Evolutionary conservation across 2,113 vertebrate species (phyloP).

Genomic region (Desmodus rotundus): DNA sequence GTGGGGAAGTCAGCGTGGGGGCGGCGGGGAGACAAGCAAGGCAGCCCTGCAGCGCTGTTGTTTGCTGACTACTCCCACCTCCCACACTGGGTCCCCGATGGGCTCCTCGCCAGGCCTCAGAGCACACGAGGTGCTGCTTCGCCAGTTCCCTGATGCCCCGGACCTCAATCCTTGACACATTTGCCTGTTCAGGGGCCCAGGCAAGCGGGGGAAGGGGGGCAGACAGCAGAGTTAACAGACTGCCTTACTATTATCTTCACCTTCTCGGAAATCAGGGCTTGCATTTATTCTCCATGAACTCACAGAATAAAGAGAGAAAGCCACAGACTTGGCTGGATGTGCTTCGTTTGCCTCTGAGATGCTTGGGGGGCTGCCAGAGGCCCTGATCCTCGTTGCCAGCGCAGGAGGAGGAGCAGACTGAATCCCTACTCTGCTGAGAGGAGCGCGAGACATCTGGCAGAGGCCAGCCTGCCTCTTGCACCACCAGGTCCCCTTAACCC

Average conservation of each 20-base stretch:
- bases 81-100: background rate
- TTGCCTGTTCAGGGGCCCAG: background rate
- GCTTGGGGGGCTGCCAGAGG: constrained; percentile 30
- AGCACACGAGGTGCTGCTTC: rapidly evolving
- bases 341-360: background rate
- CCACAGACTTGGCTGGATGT: background rate
- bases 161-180: background rate
- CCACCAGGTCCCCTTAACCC: background rate
- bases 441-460: background rate
- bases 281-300: constrained; percentile 33
- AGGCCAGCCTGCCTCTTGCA: background rate
- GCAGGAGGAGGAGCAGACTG: background rate
- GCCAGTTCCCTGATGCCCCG: background rate
- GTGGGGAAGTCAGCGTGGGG: background rate
- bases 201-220: background rate
- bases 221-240: background rate
- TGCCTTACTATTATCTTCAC: background rate
- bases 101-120: background rate
- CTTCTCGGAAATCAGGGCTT: constrained; percentile 32
- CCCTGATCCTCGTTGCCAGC: background rate
- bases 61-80: background rate
- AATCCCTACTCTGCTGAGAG: background rate
- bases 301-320: constrained; percentile 26
- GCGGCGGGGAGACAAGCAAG: background rate
- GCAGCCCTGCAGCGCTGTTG: background rate